Base-by-base conservation (phyloP, 2,888 invertebrate genomes). In the Sphaerophoria rueppellii region DNA sequence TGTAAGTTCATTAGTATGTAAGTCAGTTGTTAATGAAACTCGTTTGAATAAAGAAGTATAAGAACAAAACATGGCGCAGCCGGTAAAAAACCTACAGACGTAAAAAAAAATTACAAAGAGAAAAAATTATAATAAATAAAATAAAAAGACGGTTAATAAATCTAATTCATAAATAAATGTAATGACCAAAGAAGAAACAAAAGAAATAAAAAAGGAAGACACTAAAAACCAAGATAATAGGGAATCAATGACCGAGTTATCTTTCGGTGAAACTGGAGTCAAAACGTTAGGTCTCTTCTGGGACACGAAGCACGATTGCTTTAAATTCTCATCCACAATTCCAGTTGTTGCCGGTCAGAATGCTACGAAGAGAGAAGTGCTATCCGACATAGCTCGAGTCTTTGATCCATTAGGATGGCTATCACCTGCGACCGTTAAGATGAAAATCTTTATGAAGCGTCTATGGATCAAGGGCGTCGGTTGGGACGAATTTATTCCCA, bases 211-310 rank as follows among this genome's bases (percentile, higher is more conserved):
- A 24, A 24, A 24, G 1, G 24, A 24, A 24, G 24, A 24, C 1
- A 24, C 24, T 24, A 24, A 24, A 24, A 24, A 24, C 24, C 24
- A 24, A 24, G 24, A 24, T 24, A 24, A 24, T 24, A 24, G 75
- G n/a, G 67, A 72, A 55, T 12, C n/a, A 6, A 54, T 50, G 7
- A 75, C 71, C 54, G 52, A 65, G 32, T 65, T 72, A 35, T n/a
- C 16, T 9, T 40, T 72, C n/a, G 78, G 72, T 16, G 72, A 73
- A 7, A 43, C 58, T n/a, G 65, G 54, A 57, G 50, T 73, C n/a
- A 80, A 74, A 24, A 69, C 74, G 0, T 40, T 80, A 9, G 80
- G 61, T 7, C 6, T 80, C 0, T n/a, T 72, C 4, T 79, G 73
- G 60, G 54, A 72, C 6, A 69, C 50, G 9, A 46, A 63, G n/a